Base-by-base conservation (phyloP, 2,888 invertebrate species). In the Papilio demoleus region DNA sequence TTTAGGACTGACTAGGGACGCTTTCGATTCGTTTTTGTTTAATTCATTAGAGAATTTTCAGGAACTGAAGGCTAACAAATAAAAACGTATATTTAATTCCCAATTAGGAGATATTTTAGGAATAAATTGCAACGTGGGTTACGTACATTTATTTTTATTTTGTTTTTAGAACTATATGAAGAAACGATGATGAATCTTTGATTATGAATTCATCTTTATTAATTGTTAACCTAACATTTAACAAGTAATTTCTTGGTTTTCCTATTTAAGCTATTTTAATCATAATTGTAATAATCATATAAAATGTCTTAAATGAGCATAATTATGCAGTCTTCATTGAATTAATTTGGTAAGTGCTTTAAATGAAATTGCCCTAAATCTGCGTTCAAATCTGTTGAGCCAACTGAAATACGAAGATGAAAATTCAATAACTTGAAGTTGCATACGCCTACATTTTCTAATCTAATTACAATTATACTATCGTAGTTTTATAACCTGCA, bases 1-100 rank as follows among this genome's bases (percentile, higher is more conserved):
- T 53, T 64, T 47, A 64, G 36, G 40, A 64, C 53, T 64, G 34
- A 64, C 50, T 53, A 38, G 50, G 47, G 53, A 53, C 53, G 34
- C 1, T 63, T 50, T 5, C 63, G 50, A 63, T 36, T 50, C 12
- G 38, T 45, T 63, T 22, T 63, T n/a, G 22, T 22, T 50, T 62
- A 50, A 47, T 47, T 47, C 17, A 34, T 31, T 34, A 31, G 24
- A 27, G 45, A 34, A 17, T 47, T 62, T 47, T 8, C 27, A 27
- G 11, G 14, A 24, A 12, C 14, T 24, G 1, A 24, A 24, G 14
- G 14, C 6, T 45, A 9, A 45, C 42, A 45, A 3, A 2, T 11
- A 45, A 45, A 45, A 45, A 45, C 17, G 2, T 19, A 45, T 14
- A 19, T 19, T 9, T 6, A 19, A 9, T 19, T 17, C 22, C n/a